phyloP scores from a whole-genome alignment of 2,888 invertebrate species.

The Mesorhabditis spiculigera region DNA sequence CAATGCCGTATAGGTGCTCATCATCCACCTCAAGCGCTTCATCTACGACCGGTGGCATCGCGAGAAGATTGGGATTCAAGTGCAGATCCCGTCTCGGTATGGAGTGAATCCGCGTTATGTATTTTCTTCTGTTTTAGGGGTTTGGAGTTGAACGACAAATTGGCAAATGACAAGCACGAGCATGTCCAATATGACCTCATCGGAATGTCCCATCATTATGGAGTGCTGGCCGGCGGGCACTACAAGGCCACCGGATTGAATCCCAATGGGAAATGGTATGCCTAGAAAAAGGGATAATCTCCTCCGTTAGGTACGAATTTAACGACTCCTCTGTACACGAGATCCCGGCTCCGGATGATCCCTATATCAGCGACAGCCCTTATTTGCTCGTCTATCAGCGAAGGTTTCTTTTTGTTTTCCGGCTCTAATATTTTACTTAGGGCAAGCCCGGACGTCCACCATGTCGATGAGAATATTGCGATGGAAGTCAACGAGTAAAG shows the following conservation, averaged over 20 bases:
- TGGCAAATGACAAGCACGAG: conserved; percentile 41
- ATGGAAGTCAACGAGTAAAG: too few species aligned
- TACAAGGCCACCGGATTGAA: conserved; percentile 47
- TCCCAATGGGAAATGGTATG: conserved; percentile 32
- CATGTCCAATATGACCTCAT: conserved; percentile 44
- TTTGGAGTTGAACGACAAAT: conserved; percentile 38
- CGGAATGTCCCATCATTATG: conserved; percentile 45
- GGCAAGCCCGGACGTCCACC: too few species aligned
- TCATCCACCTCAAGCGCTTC: conserved; percentile 68
- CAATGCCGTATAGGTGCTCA: conserved; percentile 59
- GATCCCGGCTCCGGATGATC: conserved; percentile 22
- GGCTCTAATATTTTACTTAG: too few species aligned
- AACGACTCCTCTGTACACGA: conserved; percentile 37
- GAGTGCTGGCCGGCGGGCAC: conserved; percentile 49
- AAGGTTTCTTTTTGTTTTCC: conserved; percentile 6
- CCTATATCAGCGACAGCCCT: conserved; percentile 32
- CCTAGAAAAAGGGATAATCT: not conserved
- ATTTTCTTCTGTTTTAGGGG: conserved; percentile 24
- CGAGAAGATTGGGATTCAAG: conserved; percentile 66
- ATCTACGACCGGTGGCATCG: conserved; percentile 65
- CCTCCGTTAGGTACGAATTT: conserved; percentile 45
- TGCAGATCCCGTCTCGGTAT: conserved; percentile 64
- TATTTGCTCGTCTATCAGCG: conserved; percentile 45
- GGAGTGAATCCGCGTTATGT: not conserved
- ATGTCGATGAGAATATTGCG: too few species aligned